Conservation (phyloP, 2,888 invertebrate genomes). For the Vanessa cardui region DNA sequence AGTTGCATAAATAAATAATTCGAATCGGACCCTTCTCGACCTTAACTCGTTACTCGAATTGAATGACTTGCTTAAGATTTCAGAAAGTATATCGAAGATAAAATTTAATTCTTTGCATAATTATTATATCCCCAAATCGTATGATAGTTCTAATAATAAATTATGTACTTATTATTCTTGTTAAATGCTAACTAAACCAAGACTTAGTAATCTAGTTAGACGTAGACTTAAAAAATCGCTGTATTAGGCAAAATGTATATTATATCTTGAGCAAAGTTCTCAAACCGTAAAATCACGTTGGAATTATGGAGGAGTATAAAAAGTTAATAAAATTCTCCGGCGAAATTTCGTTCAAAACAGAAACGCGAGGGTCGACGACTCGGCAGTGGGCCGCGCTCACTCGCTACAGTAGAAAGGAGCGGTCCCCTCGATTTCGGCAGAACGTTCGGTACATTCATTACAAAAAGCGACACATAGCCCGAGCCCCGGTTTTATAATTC, state of each 20-base stretch:
- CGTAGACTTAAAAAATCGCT: neutral
- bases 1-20: constrained; percentile 72
- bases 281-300: constrained; percentile 29
- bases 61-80: constrained; percentile 26
- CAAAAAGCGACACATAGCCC: constrained; percentile 79
- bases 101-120: constrained; percentile 6
- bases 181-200: too few relatives aligned
- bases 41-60: constrained; percentile 39
- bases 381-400: constrained; percentile 46
- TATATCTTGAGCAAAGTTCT: constrained; percentile 19
- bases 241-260: neutral
- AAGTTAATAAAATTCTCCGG: constrained; percentile 34
- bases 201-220: neutral
- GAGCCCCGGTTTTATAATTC: constrained; percentile 79
- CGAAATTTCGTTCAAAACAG: constrained; percentile 47
- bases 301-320: constrained; percentile 33
- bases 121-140: neutral
- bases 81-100: constrained; percentile 12
- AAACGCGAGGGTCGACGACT: constrained; percentile 58
- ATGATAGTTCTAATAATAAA: neutral
- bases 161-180: neutral
- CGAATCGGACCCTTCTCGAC: constrained; percentile 58
- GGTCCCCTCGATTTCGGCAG: constrained; percentile 53
- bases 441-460: constrained; percentile 70
- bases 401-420: constrained; percentile 54